These are phyloP conservation scores for Melikaiella ostensackeni DNA, from an alignment of 2,888 invertebrate species.

Conservation along the genomic window DNA sequence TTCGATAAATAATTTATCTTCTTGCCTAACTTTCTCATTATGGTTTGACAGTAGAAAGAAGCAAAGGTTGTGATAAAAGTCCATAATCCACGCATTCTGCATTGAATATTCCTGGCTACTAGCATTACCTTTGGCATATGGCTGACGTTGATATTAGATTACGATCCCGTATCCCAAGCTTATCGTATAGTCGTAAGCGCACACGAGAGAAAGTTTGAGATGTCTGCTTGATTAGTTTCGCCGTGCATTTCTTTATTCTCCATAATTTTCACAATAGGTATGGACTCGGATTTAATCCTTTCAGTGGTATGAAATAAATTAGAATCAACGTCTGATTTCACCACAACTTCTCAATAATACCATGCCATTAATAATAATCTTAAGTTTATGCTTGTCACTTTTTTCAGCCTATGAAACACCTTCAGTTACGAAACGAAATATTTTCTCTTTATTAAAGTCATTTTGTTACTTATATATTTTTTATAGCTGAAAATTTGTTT, in stretches of 20 bases:
- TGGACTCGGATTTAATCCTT: conserved; percentile 28
- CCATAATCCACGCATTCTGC: conserved; percentile 4
- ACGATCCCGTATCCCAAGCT: conserved; percentile 53
- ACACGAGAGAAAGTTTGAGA: conserved; percentile 47
- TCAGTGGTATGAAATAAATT: conserved; percentile 26
- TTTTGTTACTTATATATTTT: background rate
- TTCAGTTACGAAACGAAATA: background rate
- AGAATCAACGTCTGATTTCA: conserved; percentile 35
- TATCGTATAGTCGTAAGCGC: conserved; percentile 38
- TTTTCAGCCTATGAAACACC: background rate
- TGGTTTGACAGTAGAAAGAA: background rate
- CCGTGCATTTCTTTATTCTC: conserved; percentile 48
- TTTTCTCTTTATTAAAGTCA: background rate
- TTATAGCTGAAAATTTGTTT: conserved; percentile 40
- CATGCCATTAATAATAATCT: conserved; percentile 26
- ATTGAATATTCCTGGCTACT: conserved; percentile 12
- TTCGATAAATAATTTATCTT: conserved; percentile 4
- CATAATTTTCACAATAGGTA: conserved; percentile 42
- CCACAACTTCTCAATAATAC: conserved; percentile 9
- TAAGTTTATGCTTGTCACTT: conserved; percentile 8
- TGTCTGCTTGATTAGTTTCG: conserved; percentile 49
- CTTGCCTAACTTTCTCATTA: conserved; percentile 6
- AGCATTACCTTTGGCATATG: conserved; percentile 14
- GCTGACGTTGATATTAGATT: conserved; percentile 60
- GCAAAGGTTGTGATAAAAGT: background rate